Percentiles rank a stretch among this genome's conserved stretches.
Evolutionary conservation across 2,113 vertebrate species (phyloP).

Genomic region (Bufo bufo): DNA sequence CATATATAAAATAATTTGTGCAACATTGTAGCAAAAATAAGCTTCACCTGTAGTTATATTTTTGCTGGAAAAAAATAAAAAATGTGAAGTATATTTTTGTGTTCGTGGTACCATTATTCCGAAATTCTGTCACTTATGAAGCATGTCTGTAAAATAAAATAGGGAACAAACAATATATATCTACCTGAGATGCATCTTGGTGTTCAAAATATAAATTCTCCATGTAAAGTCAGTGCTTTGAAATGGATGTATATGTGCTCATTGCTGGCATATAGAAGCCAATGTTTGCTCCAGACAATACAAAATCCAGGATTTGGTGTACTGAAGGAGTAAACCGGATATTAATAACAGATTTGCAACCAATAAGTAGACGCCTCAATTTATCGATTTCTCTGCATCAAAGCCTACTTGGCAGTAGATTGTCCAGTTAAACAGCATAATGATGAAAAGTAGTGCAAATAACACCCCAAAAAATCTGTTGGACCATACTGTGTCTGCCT

Average conservation of each 20-base stretch:
- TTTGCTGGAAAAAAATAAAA: background rate
- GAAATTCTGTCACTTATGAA: slow-evolving; percentile 9
- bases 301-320: background rate
- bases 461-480: background rate
- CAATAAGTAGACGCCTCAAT: background rate
- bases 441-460: background rate
- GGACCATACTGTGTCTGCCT: no score
- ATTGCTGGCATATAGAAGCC: background rate
- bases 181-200: slow-evolving; percentile 54
- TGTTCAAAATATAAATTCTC: slow-evolving; percentile 50
- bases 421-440: background rate
- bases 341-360: slow-evolving; percentile 53
- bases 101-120: slow-evolving; percentile 27
- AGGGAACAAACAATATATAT: slow-evolving; percentile 46
- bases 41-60: background rate
- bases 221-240: background rate
- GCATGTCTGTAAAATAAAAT: slow-evolving; percentile 45
- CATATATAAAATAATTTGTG: background rate
- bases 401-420: background rate
- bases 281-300: background rate
- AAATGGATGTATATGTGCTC: background rate
- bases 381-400: background rate
- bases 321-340: background rate
- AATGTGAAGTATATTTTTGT: background rate
- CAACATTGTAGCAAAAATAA: background rate